A percentile compares a stretch with the other conserved stretches of the same genome.
These are phyloP conservation scores for Agraylea sexmaculata DNA, from an alignment of 1,140 invertebrate species.

Conservation along the genomic window DNA sequence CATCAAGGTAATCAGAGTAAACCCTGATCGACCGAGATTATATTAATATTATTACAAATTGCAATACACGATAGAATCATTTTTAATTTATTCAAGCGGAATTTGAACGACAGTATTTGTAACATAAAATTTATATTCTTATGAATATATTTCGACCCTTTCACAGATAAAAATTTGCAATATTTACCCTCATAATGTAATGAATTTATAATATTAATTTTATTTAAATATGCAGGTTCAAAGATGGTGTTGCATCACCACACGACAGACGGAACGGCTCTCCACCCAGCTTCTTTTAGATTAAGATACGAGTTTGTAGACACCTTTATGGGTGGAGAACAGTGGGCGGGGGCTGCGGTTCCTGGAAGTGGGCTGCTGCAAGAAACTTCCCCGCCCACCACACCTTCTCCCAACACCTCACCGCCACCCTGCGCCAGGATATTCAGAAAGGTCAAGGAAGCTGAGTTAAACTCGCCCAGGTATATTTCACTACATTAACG, in stretches of 20 bases:
- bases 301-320: conserved; percentile 77
- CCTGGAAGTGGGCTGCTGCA: conserved; percentile 25
- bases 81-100: too few relatives aligned
- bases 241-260: conserved; percentile 36
- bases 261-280: conserved; percentile 49
- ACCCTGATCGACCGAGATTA: too few relatives aligned
- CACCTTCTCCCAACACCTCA: conserved; percentile 30
- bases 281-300: conserved; percentile 52
- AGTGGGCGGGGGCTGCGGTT: conserved; percentile 42
- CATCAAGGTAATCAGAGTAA: too few relatives aligned
- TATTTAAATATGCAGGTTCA: too few relatives aligned
- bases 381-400: conserved; percentile 23
- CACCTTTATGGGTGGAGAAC: conserved; percentile 59
- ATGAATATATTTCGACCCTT: too few relatives aligned
- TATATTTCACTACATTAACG: conserved; percentile 5
- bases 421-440: conserved; percentile 41
- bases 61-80: too few relatives aligned
- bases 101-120: too few relatives aligned
- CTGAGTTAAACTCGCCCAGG: conserved; percentile 19
- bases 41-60: too few relatives aligned
- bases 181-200: too few relatives aligned
- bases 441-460: conserved; percentile 27
- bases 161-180: too few relatives aligned
- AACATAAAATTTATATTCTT: too few relatives aligned
- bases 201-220: too few relatives aligned